Conservation (phyloP, 2,797 vertebrate genomes). For the Chiloscyllium punctatum region DNA sequence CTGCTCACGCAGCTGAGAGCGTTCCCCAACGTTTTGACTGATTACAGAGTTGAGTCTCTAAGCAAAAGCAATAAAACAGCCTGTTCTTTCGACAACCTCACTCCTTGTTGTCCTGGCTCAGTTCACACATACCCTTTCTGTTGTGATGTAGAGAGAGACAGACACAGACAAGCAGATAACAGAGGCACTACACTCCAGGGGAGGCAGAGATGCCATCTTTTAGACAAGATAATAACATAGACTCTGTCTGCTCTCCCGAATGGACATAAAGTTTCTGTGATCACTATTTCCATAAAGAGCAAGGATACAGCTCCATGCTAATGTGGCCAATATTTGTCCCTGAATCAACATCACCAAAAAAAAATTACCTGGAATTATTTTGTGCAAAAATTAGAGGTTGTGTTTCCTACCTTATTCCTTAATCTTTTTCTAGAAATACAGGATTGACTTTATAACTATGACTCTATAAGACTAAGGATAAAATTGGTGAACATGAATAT, state of each 20-base stretch:
- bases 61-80: not conserved
- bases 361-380: not conserved
- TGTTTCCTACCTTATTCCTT: not conserved
- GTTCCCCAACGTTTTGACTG: not conserved
- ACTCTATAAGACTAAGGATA: not conserved
- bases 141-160: not conserved
- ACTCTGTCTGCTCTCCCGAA: not conserved
- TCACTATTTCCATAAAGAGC: not conserved
- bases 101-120: not conserved
- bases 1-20: not conserved
- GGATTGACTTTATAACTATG: not conserved
- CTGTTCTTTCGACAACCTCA: not conserved
- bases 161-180: not conserved
- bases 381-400: not conserved
- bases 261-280: not conserved
- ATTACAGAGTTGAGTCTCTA: not conserved
- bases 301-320: not conserved
- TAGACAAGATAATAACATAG: not conserved
- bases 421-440: not conserved
- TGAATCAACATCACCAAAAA: not conserved
- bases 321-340: not conserved
- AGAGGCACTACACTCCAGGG: not conserved
- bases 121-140: not conserved
- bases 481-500: not conserved
- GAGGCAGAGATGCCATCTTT: not conserved